Evolutionary conservation across 2,888 invertebrate genomes (phyloP).

Genomic region (Spodoptera exigua): DNA sequence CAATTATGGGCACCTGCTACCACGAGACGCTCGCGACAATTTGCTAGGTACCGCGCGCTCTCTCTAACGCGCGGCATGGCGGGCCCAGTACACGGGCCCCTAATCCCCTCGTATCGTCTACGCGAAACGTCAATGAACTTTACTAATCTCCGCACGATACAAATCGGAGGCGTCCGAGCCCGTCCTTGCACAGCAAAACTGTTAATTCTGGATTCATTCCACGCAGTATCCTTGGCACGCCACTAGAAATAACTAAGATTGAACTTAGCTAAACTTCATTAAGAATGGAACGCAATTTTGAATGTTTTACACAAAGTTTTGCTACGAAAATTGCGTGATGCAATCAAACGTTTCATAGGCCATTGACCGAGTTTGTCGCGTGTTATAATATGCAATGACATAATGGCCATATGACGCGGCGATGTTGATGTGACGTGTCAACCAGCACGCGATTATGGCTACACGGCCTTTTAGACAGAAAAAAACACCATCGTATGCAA

Average conservation of each 20-base stretch:
- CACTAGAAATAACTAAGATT: conserved; percentile 69
- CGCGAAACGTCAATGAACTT: conserved; percentile 86
- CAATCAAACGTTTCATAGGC: conserved; percentile 66
- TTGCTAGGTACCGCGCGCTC: conserved; percentile 71
- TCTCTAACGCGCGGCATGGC: conserved; percentile 55
- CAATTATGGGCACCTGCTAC: conserved; percentile 86
- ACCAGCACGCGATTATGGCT: conserved; percentile 41
- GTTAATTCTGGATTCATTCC: conserved; percentile 71
- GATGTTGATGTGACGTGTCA: conserved; percentile 52
- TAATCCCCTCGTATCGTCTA: conserved; percentile 74
- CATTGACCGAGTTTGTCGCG: conserved; percentile 67
- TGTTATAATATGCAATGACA: conserved; percentile 67
- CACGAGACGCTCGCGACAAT: conserved; percentile 80
- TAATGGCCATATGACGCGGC: conserved; percentile 60
- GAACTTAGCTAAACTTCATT: conserved; percentile 69
- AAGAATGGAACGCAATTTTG: conserved; percentile 67
- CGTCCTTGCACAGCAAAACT: conserved; percentile 72
- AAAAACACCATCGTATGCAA: too few relatives aligned
- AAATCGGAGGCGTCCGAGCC: conserved; percentile 69
- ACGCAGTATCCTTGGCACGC: conserved; percentile 65
- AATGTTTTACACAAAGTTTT: conserved; percentile 56
- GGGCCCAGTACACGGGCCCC: conserved; percentile 61
- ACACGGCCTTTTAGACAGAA: too few relatives aligned
- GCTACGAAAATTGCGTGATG: conserved; percentile 63
- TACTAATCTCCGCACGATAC: conserved; percentile 78